These are phyloP conservation scores for Parus major DNA, from an alignment of 2,113 vertebrate species.

Conservation along the genomic window DNA sequence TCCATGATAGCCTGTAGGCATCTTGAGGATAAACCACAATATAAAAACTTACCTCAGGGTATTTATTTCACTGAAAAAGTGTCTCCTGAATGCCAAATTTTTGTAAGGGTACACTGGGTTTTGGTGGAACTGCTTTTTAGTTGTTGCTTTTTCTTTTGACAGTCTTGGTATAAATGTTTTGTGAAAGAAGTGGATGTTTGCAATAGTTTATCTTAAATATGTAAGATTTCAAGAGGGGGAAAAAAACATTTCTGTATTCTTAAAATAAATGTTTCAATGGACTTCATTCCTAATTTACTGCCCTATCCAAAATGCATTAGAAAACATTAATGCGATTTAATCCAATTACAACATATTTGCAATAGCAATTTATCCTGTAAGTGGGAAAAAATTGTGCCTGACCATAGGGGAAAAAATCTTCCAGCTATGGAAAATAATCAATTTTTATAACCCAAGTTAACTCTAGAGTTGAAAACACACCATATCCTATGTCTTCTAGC, in stretches of 20 bases:
- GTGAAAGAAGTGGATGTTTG: background rate
- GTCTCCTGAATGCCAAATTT: background rate
- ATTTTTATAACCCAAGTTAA: background rate
- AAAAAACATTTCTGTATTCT: background rate
- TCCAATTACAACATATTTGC: background rate
- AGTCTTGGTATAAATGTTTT: background rate
- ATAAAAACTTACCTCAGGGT: background rate
- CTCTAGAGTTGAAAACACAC: background rate
- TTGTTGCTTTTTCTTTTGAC: background rate
- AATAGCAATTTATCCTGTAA: background rate
- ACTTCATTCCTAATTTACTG: background rate
- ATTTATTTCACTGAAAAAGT: background rate
- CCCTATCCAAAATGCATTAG: background rate
- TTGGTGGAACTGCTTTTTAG: background rate
- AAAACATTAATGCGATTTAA: background rate
- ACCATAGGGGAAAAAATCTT: background rate
- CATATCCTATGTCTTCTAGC: background rate
- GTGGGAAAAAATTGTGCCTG: background rate
- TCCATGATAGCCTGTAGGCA: background rate
- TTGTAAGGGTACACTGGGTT: background rate
- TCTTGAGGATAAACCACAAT: background rate
- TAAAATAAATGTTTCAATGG: background rate
- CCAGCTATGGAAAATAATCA: background rate
- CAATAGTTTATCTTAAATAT: background rate
- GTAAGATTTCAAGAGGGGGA: background rate